These are phyloP conservation scores for Macquaria ambigua DNA, from an alignment of 2,113 vertebrate genomes.

Conservation along the genomic window DNA sequence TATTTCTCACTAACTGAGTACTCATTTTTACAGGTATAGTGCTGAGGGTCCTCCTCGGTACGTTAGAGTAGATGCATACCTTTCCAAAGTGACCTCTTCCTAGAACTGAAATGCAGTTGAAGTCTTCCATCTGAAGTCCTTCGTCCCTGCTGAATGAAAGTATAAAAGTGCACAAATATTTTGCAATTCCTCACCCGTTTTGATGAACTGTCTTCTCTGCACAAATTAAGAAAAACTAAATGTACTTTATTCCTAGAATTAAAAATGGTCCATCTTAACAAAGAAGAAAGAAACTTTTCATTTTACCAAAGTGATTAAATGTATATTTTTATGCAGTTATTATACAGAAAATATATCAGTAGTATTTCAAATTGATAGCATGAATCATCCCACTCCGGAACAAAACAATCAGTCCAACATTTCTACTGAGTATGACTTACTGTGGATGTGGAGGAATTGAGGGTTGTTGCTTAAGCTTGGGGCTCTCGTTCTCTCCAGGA, in stretches of 20 bases:
- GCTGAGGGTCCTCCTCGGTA: not conserved
- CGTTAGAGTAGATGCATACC: conserved; percentile 75
- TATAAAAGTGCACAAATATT: not conserved
- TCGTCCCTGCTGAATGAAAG: conserved; percentile 14
- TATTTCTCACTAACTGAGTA: not conserved
- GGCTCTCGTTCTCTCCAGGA: conserved; percentile 34
- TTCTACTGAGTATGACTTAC: conserved; percentile 56
- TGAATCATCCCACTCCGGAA: not conserved
- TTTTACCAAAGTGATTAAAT: not conserved
- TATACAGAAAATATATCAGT: not conserved
- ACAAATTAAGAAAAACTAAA: not conserved
- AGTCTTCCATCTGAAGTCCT: conserved; percentile 87
- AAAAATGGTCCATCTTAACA: not conserved
- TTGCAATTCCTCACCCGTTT: not conserved
- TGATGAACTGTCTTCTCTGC: not conserved
- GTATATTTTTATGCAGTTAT: not conserved
- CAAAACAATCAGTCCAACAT: not conserved
- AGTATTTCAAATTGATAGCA: not conserved
- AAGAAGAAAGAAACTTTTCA: not conserved
- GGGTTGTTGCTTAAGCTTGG: not conserved
- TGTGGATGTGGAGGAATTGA: not conserved
- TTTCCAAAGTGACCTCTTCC: conserved; percentile 98
- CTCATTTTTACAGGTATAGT: not conserved
- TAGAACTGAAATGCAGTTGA: conserved; percentile 90
- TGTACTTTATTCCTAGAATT: not conserved